Evolutionary conservation across 2,888 invertebrate genomes (phyloP), one percentile per base, ranked within the genome.

Genomic region (Unio delphinus): DNA sequence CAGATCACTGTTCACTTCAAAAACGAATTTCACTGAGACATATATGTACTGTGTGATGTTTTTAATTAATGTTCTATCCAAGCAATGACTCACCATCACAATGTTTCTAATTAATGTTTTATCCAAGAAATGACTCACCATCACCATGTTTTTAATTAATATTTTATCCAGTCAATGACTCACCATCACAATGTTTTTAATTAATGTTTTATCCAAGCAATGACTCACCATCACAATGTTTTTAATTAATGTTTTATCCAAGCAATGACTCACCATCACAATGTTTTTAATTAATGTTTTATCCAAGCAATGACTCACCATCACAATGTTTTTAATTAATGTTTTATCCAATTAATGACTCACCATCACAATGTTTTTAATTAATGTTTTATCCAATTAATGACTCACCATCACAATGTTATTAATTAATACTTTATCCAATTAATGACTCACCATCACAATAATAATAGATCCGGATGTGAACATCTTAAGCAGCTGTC

Each of bases 381-480:
- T 45, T 45, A 45, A 0, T 2, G 15, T 45, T 45, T 55, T n/a
- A n/a, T n/a, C 4, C 20, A 61, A 20, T 55, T 45, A 64, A 34
- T 23, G 18, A 66, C 80, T 78, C 70, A 88, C 88, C 88, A 88
- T 88, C 55, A 85, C 73, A 23, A 88, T 45, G 45, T 45, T 15
- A 15, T 45, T 11, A 45, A 45, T 45, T 45, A 45, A 0, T 2
- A 45, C 15, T 45, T 55, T n/a, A n/a, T n/a, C 4, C 20, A 61
- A 20, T 55, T 45, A 64, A 34, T 23, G 18, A 66, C 80, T 78
- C 70, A 88, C 88, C 88, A 88, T 88, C 55, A 85, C 73, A 23
- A 88, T 71, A 7, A 90, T 76, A 30, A 87, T 78, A 55, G 84
- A 80, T 18, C 75, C 67, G 0, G 90, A 90, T 18, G 82, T 68